Percentiles rank a stretch among this genome's conserved stretches.
Evolutionary conservation across 2,888 invertebrate genomes (phyloP).

Genomic region (Phortica okadai): DNA sequence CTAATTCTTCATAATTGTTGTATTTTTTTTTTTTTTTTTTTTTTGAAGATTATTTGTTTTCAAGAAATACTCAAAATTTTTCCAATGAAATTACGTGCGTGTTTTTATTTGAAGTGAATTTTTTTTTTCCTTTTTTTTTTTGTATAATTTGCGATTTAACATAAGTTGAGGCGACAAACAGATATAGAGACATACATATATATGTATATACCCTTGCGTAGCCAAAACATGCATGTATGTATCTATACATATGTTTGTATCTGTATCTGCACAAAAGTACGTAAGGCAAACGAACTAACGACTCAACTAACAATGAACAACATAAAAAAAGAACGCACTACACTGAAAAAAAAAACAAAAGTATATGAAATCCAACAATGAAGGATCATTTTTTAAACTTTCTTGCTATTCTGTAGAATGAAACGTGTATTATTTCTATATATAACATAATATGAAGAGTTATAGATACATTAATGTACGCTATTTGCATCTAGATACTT

Average conservation of each 20-base stretch:
- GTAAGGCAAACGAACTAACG: neutral
- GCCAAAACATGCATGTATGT: neutral
- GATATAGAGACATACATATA: neutral
- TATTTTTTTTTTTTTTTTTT: neutral
- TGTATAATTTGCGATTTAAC: neutral
- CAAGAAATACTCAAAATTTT: constrained; percentile 30
- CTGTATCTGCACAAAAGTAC: neutral
- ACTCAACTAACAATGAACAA: constrained; percentile 34
- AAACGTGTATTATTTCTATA: too few species aligned
- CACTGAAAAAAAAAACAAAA: constrained; percentile 28
- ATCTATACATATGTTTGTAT: constrained; percentile 7
- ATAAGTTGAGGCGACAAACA: neutral
- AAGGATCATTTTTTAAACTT: neutral
- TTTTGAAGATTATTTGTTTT: neutral
- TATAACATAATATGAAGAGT: too few species aligned
- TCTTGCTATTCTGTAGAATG: too few species aligned
- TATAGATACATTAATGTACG: too few species aligned
- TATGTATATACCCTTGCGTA: constrained; percentile 5
- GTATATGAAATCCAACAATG: neutral
- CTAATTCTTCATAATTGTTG: neutral
- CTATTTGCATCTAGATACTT: too few species aligned
- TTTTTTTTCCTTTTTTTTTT: constrained; percentile 19
- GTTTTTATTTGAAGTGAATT: constrained; percentile 44
- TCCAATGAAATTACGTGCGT: constrained; percentile 64
- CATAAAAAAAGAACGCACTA: neutral